Conservation (phyloP, 2,888 invertebrate species). For the Chrysomela aeneicollis region DNA sequence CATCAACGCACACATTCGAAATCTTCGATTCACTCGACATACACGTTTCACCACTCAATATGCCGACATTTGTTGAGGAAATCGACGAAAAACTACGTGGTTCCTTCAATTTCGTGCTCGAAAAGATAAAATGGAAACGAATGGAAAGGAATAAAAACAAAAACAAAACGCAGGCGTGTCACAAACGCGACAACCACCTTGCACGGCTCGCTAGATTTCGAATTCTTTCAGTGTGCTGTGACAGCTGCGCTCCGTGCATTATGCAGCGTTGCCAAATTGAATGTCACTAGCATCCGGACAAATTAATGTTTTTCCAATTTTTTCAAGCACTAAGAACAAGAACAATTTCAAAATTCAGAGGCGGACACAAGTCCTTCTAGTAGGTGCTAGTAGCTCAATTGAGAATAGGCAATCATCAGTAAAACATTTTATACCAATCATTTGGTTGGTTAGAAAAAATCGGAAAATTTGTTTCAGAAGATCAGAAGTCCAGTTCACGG, state of each 20-base stretch:
- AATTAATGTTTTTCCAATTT: too few species aligned
- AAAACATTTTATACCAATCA: too few species aligned
- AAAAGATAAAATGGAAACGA: slow-evolving; percentile 22
- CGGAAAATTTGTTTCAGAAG: too few species aligned
- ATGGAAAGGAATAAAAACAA: slow-evolving; percentile 21
- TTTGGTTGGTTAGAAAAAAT: too few species aligned
- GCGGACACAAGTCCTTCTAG: too few species aligned
- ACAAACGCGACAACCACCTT: slow-evolving; percentile 37
- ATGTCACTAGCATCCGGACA: too few species aligned
- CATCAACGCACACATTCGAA: slow-evolving; percentile 25
- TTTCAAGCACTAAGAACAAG: too few species aligned
- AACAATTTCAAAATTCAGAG: too few species aligned
- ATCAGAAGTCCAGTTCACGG: too few species aligned
- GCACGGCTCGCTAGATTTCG: slow-evolving; percentile 36
- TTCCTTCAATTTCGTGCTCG: slow-evolving; percentile 1
- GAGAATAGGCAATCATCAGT: too few species aligned
- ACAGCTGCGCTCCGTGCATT: slow-evolving; percentile 11
- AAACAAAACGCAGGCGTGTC: slow-evolving; percentile 23
- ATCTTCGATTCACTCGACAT: slow-evolving; percentile 19
- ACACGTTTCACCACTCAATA: slow-evolving; percentile 27
- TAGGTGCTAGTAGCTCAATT: too few species aligned
- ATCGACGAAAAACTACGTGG: neutral
- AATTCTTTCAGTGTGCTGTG: slow-evolving; percentile 34
- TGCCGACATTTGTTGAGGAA: neutral
- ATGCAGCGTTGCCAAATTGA: slow-evolving; percentile 9